Percentiles rank a stretch among this genome's conserved stretches.
Evolutionary conservation across 2,888 invertebrate genomes (phyloP).

Genomic region (Drosophila flavopinicola): DNA sequence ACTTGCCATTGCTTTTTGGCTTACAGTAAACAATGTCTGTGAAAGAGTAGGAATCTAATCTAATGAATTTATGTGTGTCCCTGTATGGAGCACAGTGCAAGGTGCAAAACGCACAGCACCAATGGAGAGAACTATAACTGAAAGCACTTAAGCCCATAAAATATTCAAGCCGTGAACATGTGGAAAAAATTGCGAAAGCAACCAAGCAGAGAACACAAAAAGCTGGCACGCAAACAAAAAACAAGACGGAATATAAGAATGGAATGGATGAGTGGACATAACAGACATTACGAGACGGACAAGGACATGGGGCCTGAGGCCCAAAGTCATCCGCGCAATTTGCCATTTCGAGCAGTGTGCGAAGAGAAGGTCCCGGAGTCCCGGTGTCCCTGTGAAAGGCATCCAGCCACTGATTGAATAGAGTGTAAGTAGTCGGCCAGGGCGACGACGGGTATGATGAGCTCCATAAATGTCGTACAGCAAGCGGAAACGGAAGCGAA

Average conservation of each 20-base stretch:
- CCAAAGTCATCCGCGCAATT: conserved; percentile 54
- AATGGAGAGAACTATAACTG: conserved; percentile 63
- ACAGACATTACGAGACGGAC: conserved; percentile 45
- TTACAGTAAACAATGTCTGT: conserved; percentile 44
- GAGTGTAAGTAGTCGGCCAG: conserved; percentile 62
- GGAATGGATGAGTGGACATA: conserved; percentile 59
- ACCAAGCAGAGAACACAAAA: conserved; percentile 51
- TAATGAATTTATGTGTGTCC: conserved; percentile 73
- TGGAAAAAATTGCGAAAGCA: conserved; percentile 72
- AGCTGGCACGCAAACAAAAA: conserved; percentile 44
- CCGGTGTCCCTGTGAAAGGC: conserved; percentile 33
- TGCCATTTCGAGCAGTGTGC: conserved; percentile 51
- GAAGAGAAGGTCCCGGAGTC: conserved; percentile 1
- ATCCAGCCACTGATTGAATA: conserved; percentile 72
- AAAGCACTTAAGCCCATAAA: conserved; percentile 80
- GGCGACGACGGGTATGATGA: conserved; percentile 48
- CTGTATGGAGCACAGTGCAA: conserved; percentile 36
- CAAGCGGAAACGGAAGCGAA: conserved; percentile 64
- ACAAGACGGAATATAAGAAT: conserved; percentile 33
- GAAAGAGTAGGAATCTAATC: conserved; percentile 51
- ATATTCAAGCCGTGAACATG: conserved; percentile 78
- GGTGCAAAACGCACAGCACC: conserved; percentile 61
- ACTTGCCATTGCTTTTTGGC: conserved; percentile 37
- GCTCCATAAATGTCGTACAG: conserved; percentile 69
- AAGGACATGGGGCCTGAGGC: conserved; percentile 25